phyloP scores from a whole-genome alignment of 2,888 invertebrate species.

The Lithosia quadra region DNA sequence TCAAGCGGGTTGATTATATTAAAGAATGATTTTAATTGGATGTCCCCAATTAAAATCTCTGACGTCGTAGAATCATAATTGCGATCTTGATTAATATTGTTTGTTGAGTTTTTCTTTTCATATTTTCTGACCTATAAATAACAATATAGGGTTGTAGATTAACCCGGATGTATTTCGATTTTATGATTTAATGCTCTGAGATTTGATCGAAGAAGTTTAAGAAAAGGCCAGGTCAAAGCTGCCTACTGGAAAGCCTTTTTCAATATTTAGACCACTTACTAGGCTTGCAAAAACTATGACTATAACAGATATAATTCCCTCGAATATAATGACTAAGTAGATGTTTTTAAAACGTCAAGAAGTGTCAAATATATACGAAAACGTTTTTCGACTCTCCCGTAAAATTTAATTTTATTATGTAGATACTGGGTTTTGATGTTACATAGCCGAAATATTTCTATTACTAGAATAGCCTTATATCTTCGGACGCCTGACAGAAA shows the following conservation, averaged over 20 bases:
- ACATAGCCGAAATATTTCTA: neutral
- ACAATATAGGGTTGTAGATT: neutral
- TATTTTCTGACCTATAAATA: neutral
- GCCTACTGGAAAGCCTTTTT: neutral
- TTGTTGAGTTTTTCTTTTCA: neutral
- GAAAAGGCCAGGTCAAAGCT: too few relatives aligned
- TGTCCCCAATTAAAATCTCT: neutral
- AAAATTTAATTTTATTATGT: too few relatives aligned
- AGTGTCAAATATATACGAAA: too few relatives aligned
- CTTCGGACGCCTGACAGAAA: neutral
- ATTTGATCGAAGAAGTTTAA: neutral
- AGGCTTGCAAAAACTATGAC: too few relatives aligned
- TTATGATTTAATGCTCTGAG: too few relatives aligned
- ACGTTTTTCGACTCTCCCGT: too few relatives aligned
- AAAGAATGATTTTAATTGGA: slow-evolving; percentile 19
- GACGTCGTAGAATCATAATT: neutral
- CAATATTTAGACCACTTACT: too few relatives aligned
- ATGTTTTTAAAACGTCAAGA: too few relatives aligned
- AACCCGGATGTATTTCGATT: neutral
- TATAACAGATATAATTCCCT: too few relatives aligned
- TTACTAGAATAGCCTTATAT: neutral
- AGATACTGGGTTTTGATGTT: too few relatives aligned
- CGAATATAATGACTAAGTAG: too few relatives aligned
- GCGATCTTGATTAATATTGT: neutral
- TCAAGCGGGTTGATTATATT: slow-evolving; percentile 25